Base-by-base conservation (phyloP, 2,888 invertebrate genomes). In the Hylaea fasciaria region DNA sequence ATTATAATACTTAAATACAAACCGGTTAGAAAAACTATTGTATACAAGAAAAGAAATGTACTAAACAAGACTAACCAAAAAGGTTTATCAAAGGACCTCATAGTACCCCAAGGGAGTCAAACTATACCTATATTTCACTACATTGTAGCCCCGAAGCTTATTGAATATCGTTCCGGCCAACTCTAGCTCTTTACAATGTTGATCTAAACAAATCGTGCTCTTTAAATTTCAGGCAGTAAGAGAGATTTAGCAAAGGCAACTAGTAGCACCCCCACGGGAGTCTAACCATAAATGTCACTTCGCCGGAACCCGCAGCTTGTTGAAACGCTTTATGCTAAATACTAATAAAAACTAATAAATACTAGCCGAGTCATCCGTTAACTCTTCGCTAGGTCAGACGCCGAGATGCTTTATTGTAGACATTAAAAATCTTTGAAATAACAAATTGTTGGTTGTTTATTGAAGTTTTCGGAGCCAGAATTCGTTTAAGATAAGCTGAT, bases 261-360 rank as follows among this genome's bases (percentile, higher is more conserved):
- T 74, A 72, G 76, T 77, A 77, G 69, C 64, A 69, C 72, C 65
- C 72, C 39, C 55, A 61, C 65, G 81, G 71, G 75, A 71, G 72
- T 73, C 74, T 80, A 75, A 81, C 84, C 78, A 85, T 86, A 84
- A 86, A 87, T 79, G 85, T 85, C 85, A 75, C 74, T 56, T 66
- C 70, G 76, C 64, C 71, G 73, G 73, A 70, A 74, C 81, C 80
- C 77, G 71, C 77, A 79, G 86, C 83, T 83, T 83, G 86, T 82
- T 85, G 83, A 83, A 84, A 82, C 80, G 78, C 76, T 87, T 87
- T 86, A 87, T 86, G 83, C n/a, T n/a, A n/a, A n/a, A n/a, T n/a
- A n/a, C n/a, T n/a, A n/a, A n/a, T n/a, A n/a, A n/a, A n/a, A 85
- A 71, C 85, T 70, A n/a, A 86, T 88, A 87, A 88, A 87, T 87